These are phyloP conservation scores for Noctuana brunneofusca DNA, from an alignment of 2,888 invertebrate genomes.

Conservation along the genomic window DNA sequence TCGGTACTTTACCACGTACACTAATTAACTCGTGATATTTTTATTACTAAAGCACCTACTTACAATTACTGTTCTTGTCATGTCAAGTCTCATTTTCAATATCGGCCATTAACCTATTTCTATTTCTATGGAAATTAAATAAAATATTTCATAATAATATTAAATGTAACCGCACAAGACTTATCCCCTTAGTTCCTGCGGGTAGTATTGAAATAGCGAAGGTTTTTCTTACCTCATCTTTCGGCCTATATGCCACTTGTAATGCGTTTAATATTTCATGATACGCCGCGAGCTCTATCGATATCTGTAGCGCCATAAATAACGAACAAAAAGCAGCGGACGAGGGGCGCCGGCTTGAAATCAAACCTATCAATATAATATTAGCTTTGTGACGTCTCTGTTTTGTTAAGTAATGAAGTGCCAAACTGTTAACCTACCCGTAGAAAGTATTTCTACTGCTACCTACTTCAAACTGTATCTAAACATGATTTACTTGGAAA, in stretches of 20 bases:
- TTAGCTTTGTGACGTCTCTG: conserved; percentile 61
- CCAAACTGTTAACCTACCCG: not conserved
- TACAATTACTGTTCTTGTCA: too few species aligned
- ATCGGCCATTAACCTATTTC: too few species aligned
- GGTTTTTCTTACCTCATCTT: conserved; percentile 78
- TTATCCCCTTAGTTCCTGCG: conserved; percentile 49
- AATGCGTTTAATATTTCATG: conserved; percentile 83
- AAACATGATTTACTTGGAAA: not conserved
- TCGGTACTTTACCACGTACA: too few species aligned
- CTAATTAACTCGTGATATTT: too few species aligned
- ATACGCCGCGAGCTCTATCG: conserved; percentile 74
- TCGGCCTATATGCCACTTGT: conserved; percentile 79
- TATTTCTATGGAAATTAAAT: too few species aligned
- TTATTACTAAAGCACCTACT: too few species aligned
- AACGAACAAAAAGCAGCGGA: conserved; percentile 69
- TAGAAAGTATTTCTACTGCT: not conserved
- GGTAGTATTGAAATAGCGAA: conserved; percentile 58
- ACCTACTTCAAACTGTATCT: not conserved
- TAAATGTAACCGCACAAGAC: too few species aligned
- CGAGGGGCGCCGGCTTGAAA: conserved; percentile 59
- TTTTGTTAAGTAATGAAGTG: conserved; percentile 34
- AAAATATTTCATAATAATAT: too few species aligned
- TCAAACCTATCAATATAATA: conserved; percentile 80
- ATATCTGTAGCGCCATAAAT: conserved; percentile 77
- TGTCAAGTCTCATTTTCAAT: too few species aligned